These are phyloP conservation scores for Lepidonotus clava DNA, from an alignment of 2,888 invertebrate species.

Conservation along the genomic window DNA sequence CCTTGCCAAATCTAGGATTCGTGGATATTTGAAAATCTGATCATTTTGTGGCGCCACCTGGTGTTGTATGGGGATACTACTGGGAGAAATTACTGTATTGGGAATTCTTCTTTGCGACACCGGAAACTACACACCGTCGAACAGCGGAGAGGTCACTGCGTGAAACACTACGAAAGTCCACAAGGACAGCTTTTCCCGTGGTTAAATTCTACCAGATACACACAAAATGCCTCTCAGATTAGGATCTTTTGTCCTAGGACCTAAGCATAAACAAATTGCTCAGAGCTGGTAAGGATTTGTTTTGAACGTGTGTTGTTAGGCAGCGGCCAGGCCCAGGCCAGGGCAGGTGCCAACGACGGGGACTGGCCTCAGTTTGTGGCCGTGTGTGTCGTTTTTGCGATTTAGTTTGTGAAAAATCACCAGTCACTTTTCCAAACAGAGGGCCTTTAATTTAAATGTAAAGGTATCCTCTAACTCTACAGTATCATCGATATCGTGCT, in stretches of 20 bases:
- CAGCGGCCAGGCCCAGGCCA: not conserved
- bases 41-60: too few relatives aligned
- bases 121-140: not conserved
- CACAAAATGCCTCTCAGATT: not conserved
- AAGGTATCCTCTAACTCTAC: not conserved
- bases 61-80: too few relatives aligned
- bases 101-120: not conserved
- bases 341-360: not conserved
- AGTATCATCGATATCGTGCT: too few relatives aligned
- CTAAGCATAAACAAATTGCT: not conserved
- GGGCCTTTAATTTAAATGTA: not conserved
- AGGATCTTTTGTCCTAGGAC: not conserved
- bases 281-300: not conserved
- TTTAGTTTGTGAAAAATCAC: too few relatives aligned
- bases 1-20: too few relatives aligned
- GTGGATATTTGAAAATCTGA: too few relatives aligned
- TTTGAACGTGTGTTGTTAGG: not conserved
- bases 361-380: not conserved
- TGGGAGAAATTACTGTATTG: too few relatives aligned
- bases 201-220: not conserved
- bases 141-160: not conserved
- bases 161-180: too few relatives aligned
- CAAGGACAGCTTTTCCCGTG: not conserved
- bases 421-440: not conserved
- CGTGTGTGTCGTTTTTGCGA: too few relatives aligned